phyloP scores from a whole-genome alignment of 2,888 invertebrate species.

The Drosophila lutescens region DNA sequence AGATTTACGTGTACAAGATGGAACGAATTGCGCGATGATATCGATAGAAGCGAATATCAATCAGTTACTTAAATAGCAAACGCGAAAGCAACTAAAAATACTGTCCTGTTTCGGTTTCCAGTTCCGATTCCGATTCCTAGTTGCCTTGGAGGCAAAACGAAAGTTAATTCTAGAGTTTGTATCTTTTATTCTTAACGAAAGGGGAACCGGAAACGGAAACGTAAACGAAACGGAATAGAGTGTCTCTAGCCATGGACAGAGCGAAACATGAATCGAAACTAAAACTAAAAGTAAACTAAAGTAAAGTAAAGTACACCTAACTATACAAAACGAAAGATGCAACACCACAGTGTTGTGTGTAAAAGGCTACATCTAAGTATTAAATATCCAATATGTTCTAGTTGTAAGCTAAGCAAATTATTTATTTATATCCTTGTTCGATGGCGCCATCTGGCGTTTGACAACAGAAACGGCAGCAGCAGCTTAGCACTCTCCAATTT shows the following conservation, averaged over 20 bases:
- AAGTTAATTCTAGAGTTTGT: too few species aligned
- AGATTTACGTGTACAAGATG: constrained; percentile 2
- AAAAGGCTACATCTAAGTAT: constrained; percentile 75
- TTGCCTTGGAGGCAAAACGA: background rate
- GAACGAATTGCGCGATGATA: background rate
- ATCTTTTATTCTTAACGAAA: too few species aligned
- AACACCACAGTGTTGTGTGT: constrained; percentile 30
- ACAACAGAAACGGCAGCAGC: constrained; percentile 17
- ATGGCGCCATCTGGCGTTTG: constrained; percentile 5
- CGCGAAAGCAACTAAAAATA: constrained; percentile 1
- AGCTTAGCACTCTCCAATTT: constrained; percentile 12
- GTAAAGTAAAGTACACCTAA: constrained; percentile 17
- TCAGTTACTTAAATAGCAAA: constrained; percentile 32
- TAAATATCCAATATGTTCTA: constrained; percentile 76
- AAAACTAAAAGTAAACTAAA: constrained; percentile 16
- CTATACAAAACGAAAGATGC: constrained; percentile 6
- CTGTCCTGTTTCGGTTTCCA: constrained; percentile 13
- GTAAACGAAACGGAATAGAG: constrained; percentile 4
- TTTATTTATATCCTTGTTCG: constrained; percentile 56
- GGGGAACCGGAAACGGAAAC: constrained; percentile 2
- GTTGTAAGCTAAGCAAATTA: constrained; percentile 68
- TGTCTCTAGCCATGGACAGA: constrained; percentile 26
- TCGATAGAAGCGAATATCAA: constrained; percentile 15
- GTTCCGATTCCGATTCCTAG: background rate
- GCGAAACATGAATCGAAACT: constrained; percentile 32